phyloP scores from a whole-genome alignment of 1,140 invertebrate genomes.

The Cryptotermes secundus region DNA sequence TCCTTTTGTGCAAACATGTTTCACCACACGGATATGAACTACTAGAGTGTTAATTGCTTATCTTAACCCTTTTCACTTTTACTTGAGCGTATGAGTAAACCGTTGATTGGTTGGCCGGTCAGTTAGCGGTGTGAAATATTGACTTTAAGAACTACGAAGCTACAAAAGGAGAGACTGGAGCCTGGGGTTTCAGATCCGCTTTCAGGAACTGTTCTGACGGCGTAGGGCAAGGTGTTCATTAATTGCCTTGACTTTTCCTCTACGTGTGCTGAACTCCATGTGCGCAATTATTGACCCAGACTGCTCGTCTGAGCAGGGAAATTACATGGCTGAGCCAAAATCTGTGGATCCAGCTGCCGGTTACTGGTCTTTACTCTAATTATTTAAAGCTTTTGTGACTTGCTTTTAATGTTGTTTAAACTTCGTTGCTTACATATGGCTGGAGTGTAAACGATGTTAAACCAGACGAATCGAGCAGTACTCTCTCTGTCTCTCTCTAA shows the following conservation, averaged over 20 bases:
- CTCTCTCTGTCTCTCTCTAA: not conserved
- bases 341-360: not conserved
- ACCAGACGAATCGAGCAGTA: not conserved
- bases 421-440: slow-evolving; percentile 2
- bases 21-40: no score
- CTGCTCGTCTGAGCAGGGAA: not conserved
- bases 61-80: no score
- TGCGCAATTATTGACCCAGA: not conserved
- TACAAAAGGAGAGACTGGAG: not conserved
- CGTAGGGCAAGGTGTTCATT: not conserved
- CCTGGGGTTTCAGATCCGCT: not conserved
- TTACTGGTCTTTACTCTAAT: not conserved
- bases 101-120: no score
- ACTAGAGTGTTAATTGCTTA: no score
- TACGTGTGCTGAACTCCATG: not conserved
- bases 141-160: no score
- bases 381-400: slow-evolving; percentile 20
- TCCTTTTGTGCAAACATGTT: no score
- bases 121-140: no score
- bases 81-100: no score
- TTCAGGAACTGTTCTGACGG: not conserved
- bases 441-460: not conserved
- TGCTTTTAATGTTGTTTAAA: slow-evolving; percentile 15
- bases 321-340: not conserved
- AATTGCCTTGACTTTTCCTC: not conserved